phyloP scores from a whole-genome alignment of 2,113 vertebrate genomes.

The Etheostoma spectabile region DNA sequence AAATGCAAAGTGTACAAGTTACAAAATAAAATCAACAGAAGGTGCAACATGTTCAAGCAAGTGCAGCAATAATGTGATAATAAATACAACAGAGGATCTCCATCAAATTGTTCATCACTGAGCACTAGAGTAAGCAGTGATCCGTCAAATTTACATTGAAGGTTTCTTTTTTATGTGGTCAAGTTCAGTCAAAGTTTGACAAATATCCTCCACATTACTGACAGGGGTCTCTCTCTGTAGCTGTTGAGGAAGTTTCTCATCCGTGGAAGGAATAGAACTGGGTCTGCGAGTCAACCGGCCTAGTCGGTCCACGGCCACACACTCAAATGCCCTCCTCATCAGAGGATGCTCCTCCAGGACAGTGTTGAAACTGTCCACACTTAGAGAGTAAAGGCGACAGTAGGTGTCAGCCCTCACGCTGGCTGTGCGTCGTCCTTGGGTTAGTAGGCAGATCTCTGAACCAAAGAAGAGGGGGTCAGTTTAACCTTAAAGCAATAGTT shows the following conservation, averaged over 20 bases:
- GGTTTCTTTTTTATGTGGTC: constrained; percentile 7
- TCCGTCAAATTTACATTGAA: not conserved
- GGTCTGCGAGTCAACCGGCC: constrained; percentile 65
- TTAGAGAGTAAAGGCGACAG: constrained; percentile 86
- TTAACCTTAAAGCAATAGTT: not conserved
- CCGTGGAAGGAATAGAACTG: constrained; percentile 46
- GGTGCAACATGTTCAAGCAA: constrained; percentile 19
- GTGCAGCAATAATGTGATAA: constrained; percentile 15
- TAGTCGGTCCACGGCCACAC: constrained; percentile 81
- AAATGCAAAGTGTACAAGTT: constrained; percentile 7
- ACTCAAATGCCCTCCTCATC: constrained; percentile 85
- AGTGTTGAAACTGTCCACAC: constrained; percentile 84
- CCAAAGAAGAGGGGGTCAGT: not conserved
- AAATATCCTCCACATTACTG: constrained; percentile 11
- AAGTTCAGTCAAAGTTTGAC: constrained; percentile 15
- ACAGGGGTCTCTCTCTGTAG: constrained; percentile 6
- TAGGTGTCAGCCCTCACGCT: constrained; percentile 83
- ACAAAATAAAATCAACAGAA: constrained; percentile 28
- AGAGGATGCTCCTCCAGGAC: constrained; percentile 86
- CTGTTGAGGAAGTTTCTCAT: constrained; percentile 30
- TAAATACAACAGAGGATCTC: constrained; percentile 13
- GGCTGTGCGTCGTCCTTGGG: constrained; percentile 83
- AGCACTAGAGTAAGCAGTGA: not conserved
- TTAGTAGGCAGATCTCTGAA: constrained; percentile 86
- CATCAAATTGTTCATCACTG: constrained; percentile 12